Evolutionary conservation across 2,797 vertebrate genomes (phyloP).

Genomic region (Platyrinchus mystaceus): DNA sequence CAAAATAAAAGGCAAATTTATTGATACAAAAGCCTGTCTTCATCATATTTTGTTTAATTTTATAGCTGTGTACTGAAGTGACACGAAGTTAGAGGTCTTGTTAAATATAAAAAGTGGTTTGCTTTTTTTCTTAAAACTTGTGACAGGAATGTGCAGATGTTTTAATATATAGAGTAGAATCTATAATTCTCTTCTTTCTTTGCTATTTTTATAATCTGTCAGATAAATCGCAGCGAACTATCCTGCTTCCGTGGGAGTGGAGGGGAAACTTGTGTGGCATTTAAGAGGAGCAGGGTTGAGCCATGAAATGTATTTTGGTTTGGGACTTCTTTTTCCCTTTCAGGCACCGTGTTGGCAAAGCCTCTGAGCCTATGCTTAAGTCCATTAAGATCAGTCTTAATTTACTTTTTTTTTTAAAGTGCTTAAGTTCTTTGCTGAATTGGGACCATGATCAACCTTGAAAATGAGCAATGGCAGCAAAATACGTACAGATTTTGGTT

Average conservation of each 20-base stretch:
- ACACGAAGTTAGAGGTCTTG: slow-evolving; percentile 55
- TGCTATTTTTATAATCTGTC: slow-evolving; percentile 42
- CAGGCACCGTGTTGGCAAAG: background rate
- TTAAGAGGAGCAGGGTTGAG: slow-evolving; percentile 29
- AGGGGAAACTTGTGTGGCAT: background rate
- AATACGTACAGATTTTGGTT: background rate
- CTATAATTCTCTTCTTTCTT: slow-evolving; percentile 23
- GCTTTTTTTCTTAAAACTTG: slow-evolving; percentile 60
- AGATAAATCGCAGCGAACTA: slow-evolving; percentile 34
- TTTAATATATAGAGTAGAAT: slow-evolving; percentile 74
- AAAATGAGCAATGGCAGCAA: slow-evolving; percentile 34
- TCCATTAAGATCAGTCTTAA: slow-evolving; percentile 18
- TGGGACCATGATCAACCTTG: slow-evolving; percentile 14
- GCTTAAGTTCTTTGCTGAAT: background rate
- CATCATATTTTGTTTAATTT: slow-evolving; percentile 56
- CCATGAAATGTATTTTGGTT: slow-evolving; percentile 24
- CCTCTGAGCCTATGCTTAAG: background rate
- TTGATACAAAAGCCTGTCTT: slow-evolving; percentile 57
- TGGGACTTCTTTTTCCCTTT: background rate
- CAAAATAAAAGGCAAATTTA: slow-evolving; percentile 60
- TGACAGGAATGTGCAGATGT: slow-evolving; percentile 73
- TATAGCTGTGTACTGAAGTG: slow-evolving; percentile 54
- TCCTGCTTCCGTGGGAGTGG: background rate
- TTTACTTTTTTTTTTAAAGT: background rate
- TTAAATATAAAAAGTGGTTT: slow-evolving; percentile 61